Evolutionary conservation across 2,113 vertebrate species (phyloP), one percentile per base, ranked within the genome.

Genomic region (Oryzias javanicus): DNA sequence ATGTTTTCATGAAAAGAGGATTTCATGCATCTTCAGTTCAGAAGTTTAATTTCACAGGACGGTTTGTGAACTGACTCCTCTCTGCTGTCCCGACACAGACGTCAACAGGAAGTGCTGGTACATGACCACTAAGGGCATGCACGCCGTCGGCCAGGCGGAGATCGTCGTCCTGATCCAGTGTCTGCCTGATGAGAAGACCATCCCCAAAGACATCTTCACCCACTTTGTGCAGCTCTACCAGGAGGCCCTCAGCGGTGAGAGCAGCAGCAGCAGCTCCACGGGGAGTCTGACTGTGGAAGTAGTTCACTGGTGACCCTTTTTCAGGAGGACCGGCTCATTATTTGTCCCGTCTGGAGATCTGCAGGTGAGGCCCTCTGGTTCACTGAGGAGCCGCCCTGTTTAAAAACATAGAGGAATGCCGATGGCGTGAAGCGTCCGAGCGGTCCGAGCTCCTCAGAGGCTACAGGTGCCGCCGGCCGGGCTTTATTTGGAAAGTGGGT

Each of bases 91-190:
- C 4, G 5, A 3, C 75, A 13, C 88, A 99, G 97, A 99, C 76
- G 97, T 98, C 61, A 99, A 99, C 92, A 92, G 97, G 82, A 98
- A 97, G 81, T 99, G 97, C 84, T 99, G 97, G 97, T 98, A 95
- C 64, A 92, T 98, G 81, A 95, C 95, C 55, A 98, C 96, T 0
- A 98, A 98, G 51, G 97, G 97, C 68, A 98, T 99, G 97, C 96
- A 99, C 45, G 97, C 96, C 0, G 95, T 98, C 57, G 96, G 97
- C 52, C 97, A 99, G 78, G 92, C 97, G 0, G 97, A 99, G 90
- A 93, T 98, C 29, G 93, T 98, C 72, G 88, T 99, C n/a, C 93
- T 99, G 78, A 91, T 99, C 3, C 97, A 98, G 76, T 98, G 95
- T 80, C 91, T 98, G n/a, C 96, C 95, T 0, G 97, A 98, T 59